phyloP scores from a whole-genome alignment of 1,140 invertebrate genomes.

The Varroa destructor region DNA sequence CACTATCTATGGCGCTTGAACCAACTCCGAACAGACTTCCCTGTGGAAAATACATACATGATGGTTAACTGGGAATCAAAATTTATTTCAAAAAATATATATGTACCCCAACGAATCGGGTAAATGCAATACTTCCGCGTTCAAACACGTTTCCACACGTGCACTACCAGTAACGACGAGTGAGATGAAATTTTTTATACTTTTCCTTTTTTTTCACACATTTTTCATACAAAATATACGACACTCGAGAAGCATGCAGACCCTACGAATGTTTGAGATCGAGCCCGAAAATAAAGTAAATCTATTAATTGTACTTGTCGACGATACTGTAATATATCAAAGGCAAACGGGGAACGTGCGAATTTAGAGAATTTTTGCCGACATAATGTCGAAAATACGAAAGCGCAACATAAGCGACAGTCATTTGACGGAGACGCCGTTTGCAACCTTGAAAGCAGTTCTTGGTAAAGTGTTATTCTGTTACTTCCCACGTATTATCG shows the following conservation, averaged over 20 bases:
- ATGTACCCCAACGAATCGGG: background rate
- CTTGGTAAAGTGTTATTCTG: too few species aligned
- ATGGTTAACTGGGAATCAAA: background rate
- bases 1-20: background rate
- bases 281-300: background rate
- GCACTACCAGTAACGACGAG: background rate
- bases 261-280: too few species aligned
- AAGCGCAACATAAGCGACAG: too few species aligned
- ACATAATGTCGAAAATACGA: too few species aligned
- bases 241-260: too few species aligned
- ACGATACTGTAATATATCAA: too few species aligned
- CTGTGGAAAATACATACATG: background rate
- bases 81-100: background rate
- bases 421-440: too few species aligned
- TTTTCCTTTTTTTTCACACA: background rate
- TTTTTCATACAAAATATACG: background rate
- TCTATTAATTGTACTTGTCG: too few species aligned
- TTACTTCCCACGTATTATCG: too few species aligned
- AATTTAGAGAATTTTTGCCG: too few species aligned
- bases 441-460: too few species aligned
- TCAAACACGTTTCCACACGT: background rate
- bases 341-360: too few species aligned
- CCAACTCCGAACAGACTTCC: background rate
- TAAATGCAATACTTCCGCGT: background rate
- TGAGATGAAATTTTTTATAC: background rate